Conservation (phyloP, 2,888 invertebrate genomes). For the Elgonia sp. region DNA sequence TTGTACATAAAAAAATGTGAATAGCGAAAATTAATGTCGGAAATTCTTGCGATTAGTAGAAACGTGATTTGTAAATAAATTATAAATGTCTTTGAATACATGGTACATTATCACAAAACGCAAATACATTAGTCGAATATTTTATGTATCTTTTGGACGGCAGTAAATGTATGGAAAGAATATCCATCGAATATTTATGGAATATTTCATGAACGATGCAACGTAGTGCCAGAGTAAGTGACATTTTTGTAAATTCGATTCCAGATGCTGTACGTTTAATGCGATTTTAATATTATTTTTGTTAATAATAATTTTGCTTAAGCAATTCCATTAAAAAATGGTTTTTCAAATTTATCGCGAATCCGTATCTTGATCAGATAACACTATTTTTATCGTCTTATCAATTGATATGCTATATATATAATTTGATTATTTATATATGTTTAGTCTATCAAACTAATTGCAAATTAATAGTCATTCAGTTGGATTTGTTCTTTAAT, state of each 20-base stretch:
- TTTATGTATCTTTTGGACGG: constrained; percentile 36
- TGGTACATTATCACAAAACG: constrained; percentile 16
- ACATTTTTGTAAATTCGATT: constrained; percentile 48
- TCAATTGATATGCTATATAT: background rate
- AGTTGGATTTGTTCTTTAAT: no score
- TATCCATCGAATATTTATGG: constrained; percentile 57
- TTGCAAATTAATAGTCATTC: no score
- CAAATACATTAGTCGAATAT: constrained; percentile 45
- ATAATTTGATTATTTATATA: constrained; percentile 14
- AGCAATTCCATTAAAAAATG: background rate
- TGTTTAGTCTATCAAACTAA: no score
- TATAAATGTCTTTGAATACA: constrained; percentile 17
- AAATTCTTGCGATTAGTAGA: constrained; percentile 4
- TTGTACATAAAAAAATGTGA: no score
- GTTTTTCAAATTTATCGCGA: constrained; percentile 19
- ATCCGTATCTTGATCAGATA: constrained; percentile 20
- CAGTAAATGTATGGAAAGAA: constrained; percentile 31
- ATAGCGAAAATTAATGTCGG: no score
- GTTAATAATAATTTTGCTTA: background rate
- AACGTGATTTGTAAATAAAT: constrained; percentile 36
- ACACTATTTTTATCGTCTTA: constrained; percentile 28
- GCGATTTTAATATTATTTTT: constrained; percentile 30
- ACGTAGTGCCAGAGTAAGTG: constrained; percentile 15
- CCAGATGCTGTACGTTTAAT: constrained; percentile 21
- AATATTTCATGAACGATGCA: constrained; percentile 42